A percentile compares a stretch with the other conserved stretches of the same genome.
Evolutionary conservation across 2,797 vertebrate species (phyloP).

Genomic region (Remorina albescens): DNA sequence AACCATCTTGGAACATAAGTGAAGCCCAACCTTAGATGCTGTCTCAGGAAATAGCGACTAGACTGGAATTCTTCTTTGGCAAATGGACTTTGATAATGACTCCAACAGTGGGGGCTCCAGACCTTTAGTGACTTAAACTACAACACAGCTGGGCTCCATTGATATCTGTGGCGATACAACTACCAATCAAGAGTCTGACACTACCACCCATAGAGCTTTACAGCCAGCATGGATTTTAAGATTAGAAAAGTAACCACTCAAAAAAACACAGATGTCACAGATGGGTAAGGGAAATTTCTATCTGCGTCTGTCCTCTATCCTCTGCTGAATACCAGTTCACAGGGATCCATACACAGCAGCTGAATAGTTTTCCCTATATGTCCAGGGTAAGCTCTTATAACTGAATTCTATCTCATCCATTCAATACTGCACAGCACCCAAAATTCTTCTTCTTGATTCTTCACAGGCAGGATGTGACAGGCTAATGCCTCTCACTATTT

Average conservation of each 20-base stretch:
- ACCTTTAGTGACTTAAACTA: too few species aligned
- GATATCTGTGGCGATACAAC: neutral
- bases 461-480: slow-evolving; percentile 27
- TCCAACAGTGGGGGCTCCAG: too few species aligned
- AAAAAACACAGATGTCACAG: neutral
- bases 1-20: too few species aligned
- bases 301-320: neutral
- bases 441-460: slow-evolving; percentile 30
- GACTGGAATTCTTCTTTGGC: too few species aligned
- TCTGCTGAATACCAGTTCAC: slow-evolving; percentile 29
- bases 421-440: slow-evolving; percentile 15
- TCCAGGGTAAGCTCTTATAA: slow-evolving; percentile 28
- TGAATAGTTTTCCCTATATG: slow-evolving; percentile 14
- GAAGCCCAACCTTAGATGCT: too few species aligned
- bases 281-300: neutral
- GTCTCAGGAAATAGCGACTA: too few species aligned
- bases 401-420: slow-evolving; percentile 31
- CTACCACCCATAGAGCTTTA: neutral
- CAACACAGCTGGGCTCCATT: neutral
- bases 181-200: neutral
- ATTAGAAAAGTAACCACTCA: neutral
- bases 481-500: slow-evolving; percentile 45
- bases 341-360: neutral
- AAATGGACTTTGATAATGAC: too few species aligned
- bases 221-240: neutral